These are phyloP conservation scores for Hylyphantes graminicola DNA, from an alignment of 1,140 invertebrate species.

Conservation along the genomic window DNA sequence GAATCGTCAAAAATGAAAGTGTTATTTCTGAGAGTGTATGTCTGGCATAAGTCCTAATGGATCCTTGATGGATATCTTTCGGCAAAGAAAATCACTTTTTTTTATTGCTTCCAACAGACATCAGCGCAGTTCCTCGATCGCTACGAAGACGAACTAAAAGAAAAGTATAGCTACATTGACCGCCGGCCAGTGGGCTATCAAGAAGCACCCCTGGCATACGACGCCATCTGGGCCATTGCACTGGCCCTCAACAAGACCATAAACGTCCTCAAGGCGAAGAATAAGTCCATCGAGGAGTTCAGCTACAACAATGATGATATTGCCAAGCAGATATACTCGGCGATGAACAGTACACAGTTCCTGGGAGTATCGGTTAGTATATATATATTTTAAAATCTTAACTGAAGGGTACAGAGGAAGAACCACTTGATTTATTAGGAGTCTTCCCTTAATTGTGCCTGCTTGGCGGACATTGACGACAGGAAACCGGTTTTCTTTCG, in stretches of 20 bases:
- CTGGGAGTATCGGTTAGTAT: constrained; percentile 93
- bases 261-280: constrained; percentile 81
- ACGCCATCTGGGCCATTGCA: constrained; percentile 98
- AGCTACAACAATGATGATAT: constrained; percentile 97
- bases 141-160: constrained; percentile 78
- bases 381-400: too few relatives aligned
- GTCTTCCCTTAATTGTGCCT: too few relatives aligned
- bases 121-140: constrained; percentile 73
- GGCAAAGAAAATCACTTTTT: not conserved
- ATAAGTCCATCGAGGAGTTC: constrained; percentile 91
- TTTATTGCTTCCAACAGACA: constrained; percentile 71
- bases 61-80: too few relatives aligned
- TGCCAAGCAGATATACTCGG: constrained; percentile 93
- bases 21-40: too few relatives aligned
- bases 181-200: constrained; percentile 87
- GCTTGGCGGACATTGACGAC: too few relatives aligned
- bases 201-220: constrained; percentile 97
- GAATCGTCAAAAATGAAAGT: too few relatives aligned
- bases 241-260: constrained; percentile 97
- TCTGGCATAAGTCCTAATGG: too few relatives aligned
- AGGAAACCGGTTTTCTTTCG: too few relatives aligned
- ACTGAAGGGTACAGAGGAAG: too few relatives aligned
- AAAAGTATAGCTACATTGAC: constrained; percentile 7
- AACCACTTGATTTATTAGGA: too few relatives aligned
- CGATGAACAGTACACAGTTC: constrained; percentile 97